Evolutionary conservation across 2,888 invertebrate genomes (phyloP), one percentile per base, ranked within the genome.

Genomic region (Pheosia tremula): DNA sequence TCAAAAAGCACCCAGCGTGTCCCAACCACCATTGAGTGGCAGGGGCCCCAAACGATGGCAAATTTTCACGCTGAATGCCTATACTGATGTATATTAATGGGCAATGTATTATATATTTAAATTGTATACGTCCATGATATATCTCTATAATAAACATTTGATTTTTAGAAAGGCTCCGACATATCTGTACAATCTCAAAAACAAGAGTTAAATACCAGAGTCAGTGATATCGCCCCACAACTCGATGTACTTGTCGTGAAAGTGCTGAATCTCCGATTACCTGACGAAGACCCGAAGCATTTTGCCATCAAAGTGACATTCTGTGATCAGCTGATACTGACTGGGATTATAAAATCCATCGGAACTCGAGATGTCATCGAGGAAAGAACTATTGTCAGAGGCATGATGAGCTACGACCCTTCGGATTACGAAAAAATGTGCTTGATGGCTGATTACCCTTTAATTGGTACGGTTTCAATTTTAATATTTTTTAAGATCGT

Each of bases 401-500:
- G 92, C 5, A 64, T 64, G 0, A 83, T 93, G 83, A 68, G 63
- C 24, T 93, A 86, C 61, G 89, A 91, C 67, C 91, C 93, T 0
- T 87, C 90, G 0, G 87, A 92, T 77, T 90, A 91, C 64, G 87
- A 88, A 60, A 89, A 85, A 79, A 91, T 93, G 89, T 83, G 86
- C 66, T 61, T 81, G 0, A 88, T 88, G 66, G 89, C 89, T 36
- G 85, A 92, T 69, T 70, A 62, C 60, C 92, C 93, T n/a, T 72
- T 93, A n/a, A 77, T 79, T 58, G 88, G 93, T 93, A 74, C n/a
- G 68, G 24, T 45, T 9, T 43, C 9, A 43, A 8, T 43, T 2
- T 43, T 9, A 43, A 43, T 3, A 9, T 1, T 9, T 43, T 9
- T 43, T 43, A 24, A 24, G 24, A 24, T 24, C 24, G 24, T 24